These are phyloP conservation scores for Kradibia gibbosae DNA, from an alignment of 1,140 invertebrate species.

Conservation along the genomic window DNA sequence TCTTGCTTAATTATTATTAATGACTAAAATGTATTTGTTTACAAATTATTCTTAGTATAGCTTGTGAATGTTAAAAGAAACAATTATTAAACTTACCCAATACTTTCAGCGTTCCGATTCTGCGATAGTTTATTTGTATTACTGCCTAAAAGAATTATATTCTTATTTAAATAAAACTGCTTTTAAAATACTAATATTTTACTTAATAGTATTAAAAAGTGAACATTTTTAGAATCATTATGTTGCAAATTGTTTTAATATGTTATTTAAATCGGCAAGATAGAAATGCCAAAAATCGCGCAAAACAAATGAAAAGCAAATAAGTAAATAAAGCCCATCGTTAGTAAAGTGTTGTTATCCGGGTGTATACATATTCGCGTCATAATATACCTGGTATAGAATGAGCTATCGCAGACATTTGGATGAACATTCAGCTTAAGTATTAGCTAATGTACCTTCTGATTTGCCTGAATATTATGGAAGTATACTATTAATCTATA, in stretches of 20 bases:
- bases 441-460: conserved; percentile 50
- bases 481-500: background rate
- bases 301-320: conserved; percentile 20
- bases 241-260: background rate
- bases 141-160: conserved; percentile 71
- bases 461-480: conserved; percentile 51
- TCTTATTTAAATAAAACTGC: conserved; percentile 41
- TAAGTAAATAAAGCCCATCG: background rate
- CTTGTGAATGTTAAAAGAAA: too few relatives aligned
- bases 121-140: conserved; percentile 77
- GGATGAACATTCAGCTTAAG: conserved; percentile 73
- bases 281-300: too few relatives aligned
- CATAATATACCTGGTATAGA: conserved; percentile 74
- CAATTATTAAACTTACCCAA: conserved; percentile 75
- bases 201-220: background rate
- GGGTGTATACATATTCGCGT: background rate
- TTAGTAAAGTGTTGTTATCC: background rate
- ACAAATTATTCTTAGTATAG: background rate
- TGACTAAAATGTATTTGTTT: background rate
- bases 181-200: conserved; percentile 3
- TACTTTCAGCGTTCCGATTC: conserved; percentile 75
- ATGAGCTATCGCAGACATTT: conserved; percentile 79
- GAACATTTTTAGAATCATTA: background rate
- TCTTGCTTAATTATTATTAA: too few relatives aligned
- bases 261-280: background rate